Conservation (phyloP, 2,113 vertebrate species). For the Phoxinus phoxinus region DNA sequence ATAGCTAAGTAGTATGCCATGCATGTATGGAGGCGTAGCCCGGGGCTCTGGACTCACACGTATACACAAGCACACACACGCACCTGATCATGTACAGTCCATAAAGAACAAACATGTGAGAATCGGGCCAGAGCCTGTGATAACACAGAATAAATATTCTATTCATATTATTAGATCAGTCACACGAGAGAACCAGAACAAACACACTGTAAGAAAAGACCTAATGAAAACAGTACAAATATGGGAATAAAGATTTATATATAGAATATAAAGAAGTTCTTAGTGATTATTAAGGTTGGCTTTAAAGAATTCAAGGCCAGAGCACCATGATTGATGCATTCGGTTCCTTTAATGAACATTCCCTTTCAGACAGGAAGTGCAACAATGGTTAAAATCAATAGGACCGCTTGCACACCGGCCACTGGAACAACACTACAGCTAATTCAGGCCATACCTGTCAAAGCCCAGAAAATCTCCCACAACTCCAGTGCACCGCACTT, state of each 20-base stretch:
- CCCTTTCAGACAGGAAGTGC: slow-evolving; percentile 78
- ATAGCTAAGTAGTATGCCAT: slow-evolving; percentile 71
- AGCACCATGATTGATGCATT: slow-evolving; percentile 78
- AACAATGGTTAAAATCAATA: slow-evolving; percentile 81
- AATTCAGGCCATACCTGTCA: slow-evolving; percentile 81
- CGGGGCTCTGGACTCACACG: slow-evolving; percentile 58
- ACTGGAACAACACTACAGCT: slow-evolving; percentile 79
- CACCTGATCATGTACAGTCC: slow-evolving; percentile 39
- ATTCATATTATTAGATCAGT: slow-evolving; percentile 30
- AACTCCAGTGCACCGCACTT: slow-evolving; percentile 69
- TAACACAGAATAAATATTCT: neutral
- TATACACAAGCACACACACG: slow-evolving; percentile 65
- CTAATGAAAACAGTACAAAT: neutral
- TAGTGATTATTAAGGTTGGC: neutral
- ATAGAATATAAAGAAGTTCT: neutral
- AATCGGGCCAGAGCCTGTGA: neutral
- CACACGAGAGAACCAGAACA: slow-evolving; percentile 13
- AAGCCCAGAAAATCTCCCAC: slow-evolving; percentile 75
- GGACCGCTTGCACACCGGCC: slow-evolving; percentile 75
- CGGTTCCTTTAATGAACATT: slow-evolving; percentile 77
- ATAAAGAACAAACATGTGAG: slow-evolving; percentile 41
- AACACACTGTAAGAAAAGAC: neutral
- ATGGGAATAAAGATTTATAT: neutral
- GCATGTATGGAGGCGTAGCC: slow-evolving; percentile 57
- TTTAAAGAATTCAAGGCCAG: slow-evolving; percentile 66